These are phyloP conservation scores for Buphagus erythrorhynchus DNA, from an alignment of 2,797 vertebrate species.

Conservation along the genomic window DNA sequence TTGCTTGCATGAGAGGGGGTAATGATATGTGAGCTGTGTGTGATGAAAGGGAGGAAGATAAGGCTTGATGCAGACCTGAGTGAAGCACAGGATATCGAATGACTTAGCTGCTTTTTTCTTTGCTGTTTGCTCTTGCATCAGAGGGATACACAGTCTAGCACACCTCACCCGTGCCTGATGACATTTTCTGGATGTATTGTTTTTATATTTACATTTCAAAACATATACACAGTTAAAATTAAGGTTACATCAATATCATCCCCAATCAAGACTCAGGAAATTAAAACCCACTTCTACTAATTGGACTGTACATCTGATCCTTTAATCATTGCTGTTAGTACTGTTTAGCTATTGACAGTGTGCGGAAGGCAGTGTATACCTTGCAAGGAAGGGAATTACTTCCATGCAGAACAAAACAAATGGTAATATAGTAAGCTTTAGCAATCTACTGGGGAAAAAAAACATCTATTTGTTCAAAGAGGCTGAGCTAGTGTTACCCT, in stretches of 20 bases:
- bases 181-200: not conserved
- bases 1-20: not conserved
- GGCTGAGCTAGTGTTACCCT: not conserved
- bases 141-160: not conserved
- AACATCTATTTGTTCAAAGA: not conserved
- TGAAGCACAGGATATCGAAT: not conserved
- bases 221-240: slow-evolving; percentile 26
- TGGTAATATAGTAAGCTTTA: not conserved
- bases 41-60: not conserved
- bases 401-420: not conserved
- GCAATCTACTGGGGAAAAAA: not conserved
- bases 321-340: not conserved
- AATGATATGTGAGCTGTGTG: not conserved
- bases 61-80: not conserved
- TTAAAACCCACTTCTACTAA: slow-evolving; percentile 21
- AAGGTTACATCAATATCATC: not conserved
- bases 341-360: not conserved
- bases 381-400: not conserved
- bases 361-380: not conserved
- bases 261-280: slow-evolving; percentile 7
- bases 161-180: not conserved
- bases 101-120: not conserved
- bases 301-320: slow-evolving; percentile 2
- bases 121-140: not conserved
- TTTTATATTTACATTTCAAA: slow-evolving; percentile 47